A percentile compares a stretch with the other conserved stretches of the same genome.
These are phyloP conservation scores for Bostrychus sinensis DNA, from an alignment of 2,113 vertebrate species.

Conservation along the genomic window DNA sequence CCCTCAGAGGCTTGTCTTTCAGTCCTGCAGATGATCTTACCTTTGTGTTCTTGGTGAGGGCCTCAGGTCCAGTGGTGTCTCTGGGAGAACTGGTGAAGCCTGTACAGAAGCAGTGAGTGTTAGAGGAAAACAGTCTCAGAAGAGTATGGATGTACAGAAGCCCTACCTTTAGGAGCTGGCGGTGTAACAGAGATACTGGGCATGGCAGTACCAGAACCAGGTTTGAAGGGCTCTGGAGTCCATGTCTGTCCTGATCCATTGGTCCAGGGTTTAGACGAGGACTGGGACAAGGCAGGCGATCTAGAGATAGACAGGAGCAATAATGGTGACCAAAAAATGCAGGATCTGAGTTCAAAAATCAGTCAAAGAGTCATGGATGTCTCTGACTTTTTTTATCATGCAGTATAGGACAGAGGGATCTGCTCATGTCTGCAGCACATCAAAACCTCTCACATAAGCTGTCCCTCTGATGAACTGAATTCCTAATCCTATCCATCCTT, in stretches of 20 bases:
- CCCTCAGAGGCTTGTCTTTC: no score
- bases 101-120: not conserved
- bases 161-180: constrained; percentile 47
- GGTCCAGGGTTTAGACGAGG: constrained; percentile 25
- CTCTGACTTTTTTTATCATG: no score
- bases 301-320: constrained; percentile 33
- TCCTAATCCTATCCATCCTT: no score
- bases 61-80: not conserved
- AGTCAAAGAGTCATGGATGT: no score
- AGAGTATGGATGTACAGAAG: no score
- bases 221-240: constrained; percentile 19
- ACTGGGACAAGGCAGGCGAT: constrained; percentile 25
- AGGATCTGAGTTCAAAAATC: no score
- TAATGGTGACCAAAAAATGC: not conserved
- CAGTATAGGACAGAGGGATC: no score
- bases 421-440: no score
- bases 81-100: not conserved
- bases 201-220: not conserved
- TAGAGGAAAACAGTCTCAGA: not conserved
- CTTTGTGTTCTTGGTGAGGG: not conserved
- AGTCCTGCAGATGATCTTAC: not conserved
- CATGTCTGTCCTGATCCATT: constrained; percentile 33
- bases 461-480: no score
- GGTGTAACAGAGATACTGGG: constrained; percentile 26
- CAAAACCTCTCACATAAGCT: no score